Percentiles rank a stretch among this genome's conserved stretches.
Evolutionary conservation across 2,113 vertebrate species (phyloP).

Genomic region (Cyanocitta stelleri): DNA sequence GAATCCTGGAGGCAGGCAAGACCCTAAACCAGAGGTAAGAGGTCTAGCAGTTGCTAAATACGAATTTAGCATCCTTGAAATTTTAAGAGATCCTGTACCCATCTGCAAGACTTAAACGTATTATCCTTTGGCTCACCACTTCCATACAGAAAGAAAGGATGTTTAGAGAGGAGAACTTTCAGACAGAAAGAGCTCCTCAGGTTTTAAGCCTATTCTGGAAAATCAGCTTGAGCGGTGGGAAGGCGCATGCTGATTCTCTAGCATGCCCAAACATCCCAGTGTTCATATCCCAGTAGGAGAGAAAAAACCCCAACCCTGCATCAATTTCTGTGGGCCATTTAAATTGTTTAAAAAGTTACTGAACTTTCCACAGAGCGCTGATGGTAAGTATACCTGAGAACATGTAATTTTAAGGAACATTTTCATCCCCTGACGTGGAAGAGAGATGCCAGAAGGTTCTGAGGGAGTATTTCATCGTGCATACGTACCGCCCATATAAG

Average conservation of each 20-base stretch:
- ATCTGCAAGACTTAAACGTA: neutral
- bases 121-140: neutral
- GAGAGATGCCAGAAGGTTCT: neutral
- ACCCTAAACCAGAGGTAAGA: neutral
- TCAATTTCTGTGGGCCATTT: neutral
- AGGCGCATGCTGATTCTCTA: neutral
- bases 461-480: neutral
- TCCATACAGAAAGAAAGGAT: neutral
- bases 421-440: neutral
- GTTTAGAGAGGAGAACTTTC: neutral
- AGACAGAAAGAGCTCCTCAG: neutral
- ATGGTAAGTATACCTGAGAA: neutral
- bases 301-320: neutral
- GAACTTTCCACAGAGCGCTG: neutral
- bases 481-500: slow-evolving; percentile 87
- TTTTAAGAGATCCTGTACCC: neutral
- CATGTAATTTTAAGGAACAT: neutral
- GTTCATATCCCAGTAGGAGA: neutral
- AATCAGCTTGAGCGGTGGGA: neutral
- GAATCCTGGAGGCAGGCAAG: neutral
- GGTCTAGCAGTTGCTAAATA: neutral
- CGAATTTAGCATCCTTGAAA: neutral
- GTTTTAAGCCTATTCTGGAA: neutral
- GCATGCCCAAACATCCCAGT: neutral
- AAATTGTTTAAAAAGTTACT: neutral